Evolutionary conservation across 2,888 invertebrate genomes (phyloP).

Genomic region (Rotaria sp.): DNA sequence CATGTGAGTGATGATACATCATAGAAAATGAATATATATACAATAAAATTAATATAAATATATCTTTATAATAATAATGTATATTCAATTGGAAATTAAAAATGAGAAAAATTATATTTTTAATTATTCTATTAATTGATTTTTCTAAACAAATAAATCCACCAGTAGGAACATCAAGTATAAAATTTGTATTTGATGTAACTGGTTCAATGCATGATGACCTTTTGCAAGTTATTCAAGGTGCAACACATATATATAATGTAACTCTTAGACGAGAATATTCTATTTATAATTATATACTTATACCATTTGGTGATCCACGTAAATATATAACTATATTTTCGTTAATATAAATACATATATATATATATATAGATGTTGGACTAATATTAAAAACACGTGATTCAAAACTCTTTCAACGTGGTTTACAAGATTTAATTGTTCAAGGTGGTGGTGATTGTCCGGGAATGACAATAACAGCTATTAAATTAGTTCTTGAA

Average conservation of each 20-base stretch:
- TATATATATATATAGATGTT: conserved; percentile 41
- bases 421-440: conserved; percentile 60
- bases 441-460: conserved; percentile 70
- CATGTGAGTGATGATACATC: background rate
- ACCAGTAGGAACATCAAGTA: conserved; percentile 51
- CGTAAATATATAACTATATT: conserved; percentile 55
- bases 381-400: conserved; percentile 60
- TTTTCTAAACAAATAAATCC: conserved; percentile 13
- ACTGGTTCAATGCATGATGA: conserved; percentile 72
- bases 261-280: conserved; percentile 63
- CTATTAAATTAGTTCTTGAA: conserved; percentile 64
- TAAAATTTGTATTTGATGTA: conserved; percentile 70
- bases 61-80: background rate
- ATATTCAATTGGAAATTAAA: background rate
- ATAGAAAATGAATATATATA: background rate
- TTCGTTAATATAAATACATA: background rate
- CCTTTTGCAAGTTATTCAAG: conserved; percentile 64
- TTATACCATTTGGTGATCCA: conserved; percentile 71
- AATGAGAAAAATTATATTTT: background rate
- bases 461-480: conserved; percentile 66
- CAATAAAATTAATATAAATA: background rate
- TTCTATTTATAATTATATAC: conserved; percentile 67
- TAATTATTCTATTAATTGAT: background rate
- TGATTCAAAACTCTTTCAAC: conserved; percentile 62
- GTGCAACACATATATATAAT: conserved; percentile 65